Evolutionary conservation across 2,888 invertebrate species (phyloP).

Genomic region (Brachyptera risi): DNA sequence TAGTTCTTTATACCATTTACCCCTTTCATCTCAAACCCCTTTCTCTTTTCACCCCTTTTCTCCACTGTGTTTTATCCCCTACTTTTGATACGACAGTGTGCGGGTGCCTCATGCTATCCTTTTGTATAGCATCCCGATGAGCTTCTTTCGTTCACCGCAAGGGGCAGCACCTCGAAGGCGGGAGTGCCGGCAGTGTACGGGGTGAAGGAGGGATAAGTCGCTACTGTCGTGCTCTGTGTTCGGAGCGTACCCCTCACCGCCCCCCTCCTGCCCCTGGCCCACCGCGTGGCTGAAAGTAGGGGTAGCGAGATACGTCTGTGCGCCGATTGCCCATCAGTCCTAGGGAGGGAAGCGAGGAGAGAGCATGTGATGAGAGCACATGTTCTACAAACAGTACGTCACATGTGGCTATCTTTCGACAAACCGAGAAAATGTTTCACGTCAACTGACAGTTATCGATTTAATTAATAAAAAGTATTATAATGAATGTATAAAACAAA

Average conservation of each 20-base stretch:
- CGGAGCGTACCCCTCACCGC: no score
- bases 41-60: conserved; percentile 1
- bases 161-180: conserved; percentile 24
- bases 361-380: neutral
- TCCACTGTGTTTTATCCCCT: neutral
- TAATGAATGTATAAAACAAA: no score
- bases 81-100: neutral
- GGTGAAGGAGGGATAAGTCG: neutral
- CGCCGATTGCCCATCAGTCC: neutral
- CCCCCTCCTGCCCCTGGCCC: conserved; percentile 27
- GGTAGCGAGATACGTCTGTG: neutral
- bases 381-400: neutral
- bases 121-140: neutral
- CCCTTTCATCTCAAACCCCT: neutral
- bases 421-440: no score
- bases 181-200: neutral
- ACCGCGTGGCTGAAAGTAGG: conserved; percentile 1
- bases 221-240: conserved; percentile 33
- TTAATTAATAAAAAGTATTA: no score
- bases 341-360: conserved; percentile 7
- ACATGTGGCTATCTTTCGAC: conserved; percentile 6
- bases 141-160: conserved; percentile 27
- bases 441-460: no score
- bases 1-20: conserved; percentile 12
- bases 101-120: no score